Evolutionary conservation across 2,113 vertebrate genomes (phyloP).

Genomic region (Tachycineta bicolor): DNA sequence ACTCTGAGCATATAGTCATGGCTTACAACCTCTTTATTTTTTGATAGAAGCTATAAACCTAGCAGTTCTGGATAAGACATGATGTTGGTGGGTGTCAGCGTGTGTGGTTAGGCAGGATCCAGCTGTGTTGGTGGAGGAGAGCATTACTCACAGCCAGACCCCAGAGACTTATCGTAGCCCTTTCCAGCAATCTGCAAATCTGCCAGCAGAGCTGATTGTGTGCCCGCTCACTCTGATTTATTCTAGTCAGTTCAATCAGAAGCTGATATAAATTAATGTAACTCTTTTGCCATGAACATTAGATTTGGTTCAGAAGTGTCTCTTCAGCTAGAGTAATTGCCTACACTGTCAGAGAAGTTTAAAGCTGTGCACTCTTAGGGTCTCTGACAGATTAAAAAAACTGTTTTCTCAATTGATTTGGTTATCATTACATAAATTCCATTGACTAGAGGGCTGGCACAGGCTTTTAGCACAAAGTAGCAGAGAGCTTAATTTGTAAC

Average conservation of each 20-base stretch:
- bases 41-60: not conserved
- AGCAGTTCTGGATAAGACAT: not conserved
- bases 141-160: slow-evolving; percentile 30
- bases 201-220: slow-evolving; percentile 46
- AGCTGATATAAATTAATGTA: slow-evolving; percentile 56
- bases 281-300: slow-evolving; percentile 8
- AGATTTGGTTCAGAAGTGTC: slow-evolving; percentile 46
- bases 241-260: slow-evolving; percentile 43
- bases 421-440: slow-evolving; percentile 47
- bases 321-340: slow-evolving; percentile 50
- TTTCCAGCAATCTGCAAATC: slow-evolving; percentile 43
- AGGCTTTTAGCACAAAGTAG: not conserved
- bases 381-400: slow-evolving; percentile 43
- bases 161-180: not conserved
- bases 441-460: not conserved
- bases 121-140: not conserved
- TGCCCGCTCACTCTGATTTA: slow-evolving; percentile 39
- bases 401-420: slow-evolving; percentile 43
- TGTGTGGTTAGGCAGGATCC: not conserved
- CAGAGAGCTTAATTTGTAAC: slow-evolving; percentile 21
- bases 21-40: not conserved
- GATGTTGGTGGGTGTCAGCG: not conserved
- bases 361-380: not conserved
- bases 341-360: slow-evolving; percentile 19
- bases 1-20: not conserved